Percentiles rank a stretch among this genome's conserved stretches.
These are phyloP conservation scores for Thecophora atra DNA, from an alignment of 2,888 invertebrate species.

Conservation along the genomic window DNA sequence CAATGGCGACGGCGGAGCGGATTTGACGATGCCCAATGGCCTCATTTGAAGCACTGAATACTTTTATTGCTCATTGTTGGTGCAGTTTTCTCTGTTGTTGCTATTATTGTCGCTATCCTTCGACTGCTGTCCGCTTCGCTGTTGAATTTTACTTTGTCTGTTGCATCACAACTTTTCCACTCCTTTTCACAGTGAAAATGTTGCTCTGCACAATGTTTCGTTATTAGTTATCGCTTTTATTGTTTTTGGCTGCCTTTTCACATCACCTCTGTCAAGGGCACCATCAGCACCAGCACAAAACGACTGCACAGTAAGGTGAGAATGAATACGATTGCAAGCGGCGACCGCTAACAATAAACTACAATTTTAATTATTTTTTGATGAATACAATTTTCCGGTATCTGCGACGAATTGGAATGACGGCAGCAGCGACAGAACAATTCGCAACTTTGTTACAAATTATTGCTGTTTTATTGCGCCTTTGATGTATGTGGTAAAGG, in stretches of 20 bases:
- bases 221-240: slow-evolving; percentile 43
- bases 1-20: background rate
- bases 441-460: background rate
- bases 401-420: slow-evolving; percentile 29
- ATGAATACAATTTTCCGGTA: slow-evolving; percentile 41
- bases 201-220: slow-evolving; percentile 29
- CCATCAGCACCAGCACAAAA: slow-evolving; percentile 15
- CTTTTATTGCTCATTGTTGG: slow-evolving; percentile 38
- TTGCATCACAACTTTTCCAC: background rate
- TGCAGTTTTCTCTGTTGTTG: background rate
- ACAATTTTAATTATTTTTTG: slow-evolving; percentile 42
- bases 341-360: slow-evolving; percentile 21
- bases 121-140: background rate
- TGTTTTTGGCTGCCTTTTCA: slow-evolving; percentile 37
- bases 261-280: slow-evolving; percentile 40
- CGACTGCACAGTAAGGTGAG: background rate
- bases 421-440: too few relatives aligned
- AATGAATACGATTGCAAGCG: background rate
- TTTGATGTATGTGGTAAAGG: too few relatives aligned
- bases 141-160: background rate
- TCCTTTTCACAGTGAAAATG: slow-evolving; percentile 40
- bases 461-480: background rate
- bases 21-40: slow-evolving; percentile 40
- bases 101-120: background rate
- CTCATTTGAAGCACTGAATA: slow-evolving; percentile 55